These are phyloP conservation scores for Crax fasciolata DNA, from an alignment of 2,797 vertebrate genomes.

Conservation along the genomic window DNA sequence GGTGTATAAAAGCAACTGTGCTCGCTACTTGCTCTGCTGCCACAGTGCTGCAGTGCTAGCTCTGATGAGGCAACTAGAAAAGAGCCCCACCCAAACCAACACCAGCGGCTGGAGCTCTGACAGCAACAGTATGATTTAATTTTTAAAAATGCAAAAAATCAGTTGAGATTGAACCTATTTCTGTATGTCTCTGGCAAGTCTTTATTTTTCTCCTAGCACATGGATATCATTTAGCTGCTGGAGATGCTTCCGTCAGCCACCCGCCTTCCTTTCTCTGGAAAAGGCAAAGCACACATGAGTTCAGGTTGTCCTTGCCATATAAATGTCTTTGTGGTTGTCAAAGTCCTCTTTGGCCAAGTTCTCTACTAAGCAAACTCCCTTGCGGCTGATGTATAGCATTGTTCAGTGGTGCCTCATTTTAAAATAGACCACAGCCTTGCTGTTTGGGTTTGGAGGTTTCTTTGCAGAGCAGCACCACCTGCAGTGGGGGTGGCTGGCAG, in stretches of 20 bases:
- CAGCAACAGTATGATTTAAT: not conserved
- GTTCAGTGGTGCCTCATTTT: slow-evolving; percentile 34
- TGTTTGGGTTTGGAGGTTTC: slow-evolving; percentile 10
- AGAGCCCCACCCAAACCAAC: not conserved
- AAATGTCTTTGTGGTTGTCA: not conserved
- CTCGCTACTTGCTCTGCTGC: not conserved
- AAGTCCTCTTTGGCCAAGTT: not conserved
- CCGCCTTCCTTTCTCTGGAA: slow-evolving; percentile 26
- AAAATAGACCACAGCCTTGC: not conserved
- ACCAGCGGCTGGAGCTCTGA: slow-evolving; percentile 21
- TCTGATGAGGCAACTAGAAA: slow-evolving; percentile 1
- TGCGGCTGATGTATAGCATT: slow-evolving; percentile 36
- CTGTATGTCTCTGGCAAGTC: slow-evolving; percentile 6
- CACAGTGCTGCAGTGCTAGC: not conserved
- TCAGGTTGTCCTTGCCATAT: slow-evolving; percentile 12
- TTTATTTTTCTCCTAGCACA: slow-evolving; percentile 19
- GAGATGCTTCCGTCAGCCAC: not conserved
- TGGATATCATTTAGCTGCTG: slow-evolving; percentile 53
- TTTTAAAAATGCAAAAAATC: not conserved
- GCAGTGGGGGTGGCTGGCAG: slow-evolving; percentile 53
- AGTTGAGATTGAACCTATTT: not conserved
- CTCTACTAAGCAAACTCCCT: not conserved
- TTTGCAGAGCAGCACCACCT: slow-evolving; percentile 48
- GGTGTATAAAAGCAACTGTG: not conserved
- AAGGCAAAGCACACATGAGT: slow-evolving; percentile 20